These are phyloP conservation scores for Lasiurus borealis DNA, from an alignment of 2,113 vertebrate genomes.

Conservation along the genomic window DNA sequence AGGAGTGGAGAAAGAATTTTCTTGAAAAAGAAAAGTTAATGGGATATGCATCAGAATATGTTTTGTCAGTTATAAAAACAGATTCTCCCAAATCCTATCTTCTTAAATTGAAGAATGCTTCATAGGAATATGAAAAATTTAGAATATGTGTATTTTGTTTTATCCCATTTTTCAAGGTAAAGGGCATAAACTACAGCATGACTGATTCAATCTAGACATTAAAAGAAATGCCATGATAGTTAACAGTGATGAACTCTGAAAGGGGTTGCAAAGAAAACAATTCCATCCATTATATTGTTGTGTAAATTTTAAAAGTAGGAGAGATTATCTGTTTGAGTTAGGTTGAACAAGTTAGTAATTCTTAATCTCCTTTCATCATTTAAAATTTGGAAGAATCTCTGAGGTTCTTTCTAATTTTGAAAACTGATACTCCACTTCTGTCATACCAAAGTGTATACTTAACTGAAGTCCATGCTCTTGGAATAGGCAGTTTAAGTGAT, in stretches of 20 bases:
- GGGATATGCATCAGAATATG: background rate
- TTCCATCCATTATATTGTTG: background rate
- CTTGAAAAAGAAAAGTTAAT: background rate
- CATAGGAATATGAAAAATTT: background rate
- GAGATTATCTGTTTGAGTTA: background rate
- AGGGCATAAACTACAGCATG: background rate
- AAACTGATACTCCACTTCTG: background rate
- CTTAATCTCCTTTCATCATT: background rate
- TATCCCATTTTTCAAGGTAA: background rate
- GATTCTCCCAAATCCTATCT: background rate
- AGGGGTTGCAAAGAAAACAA: background rate
- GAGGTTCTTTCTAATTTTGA: background rate
- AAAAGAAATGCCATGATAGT: background rate
- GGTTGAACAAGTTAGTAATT: background rate
- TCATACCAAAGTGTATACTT: background rate
- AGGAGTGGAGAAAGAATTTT: background rate
- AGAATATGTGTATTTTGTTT: background rate
- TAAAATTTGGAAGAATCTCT: background rate
- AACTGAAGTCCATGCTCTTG: background rate
- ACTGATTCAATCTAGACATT: background rate
- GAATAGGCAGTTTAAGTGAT: background rate
- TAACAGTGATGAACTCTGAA: background rate
- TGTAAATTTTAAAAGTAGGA: background rate
- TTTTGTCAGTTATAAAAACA: slow-evolving; percentile 24
- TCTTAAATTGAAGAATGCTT: background rate